phyloP scores from a whole-genome alignment of 2,113 vertebrate species.

The Ia io region DNA sequence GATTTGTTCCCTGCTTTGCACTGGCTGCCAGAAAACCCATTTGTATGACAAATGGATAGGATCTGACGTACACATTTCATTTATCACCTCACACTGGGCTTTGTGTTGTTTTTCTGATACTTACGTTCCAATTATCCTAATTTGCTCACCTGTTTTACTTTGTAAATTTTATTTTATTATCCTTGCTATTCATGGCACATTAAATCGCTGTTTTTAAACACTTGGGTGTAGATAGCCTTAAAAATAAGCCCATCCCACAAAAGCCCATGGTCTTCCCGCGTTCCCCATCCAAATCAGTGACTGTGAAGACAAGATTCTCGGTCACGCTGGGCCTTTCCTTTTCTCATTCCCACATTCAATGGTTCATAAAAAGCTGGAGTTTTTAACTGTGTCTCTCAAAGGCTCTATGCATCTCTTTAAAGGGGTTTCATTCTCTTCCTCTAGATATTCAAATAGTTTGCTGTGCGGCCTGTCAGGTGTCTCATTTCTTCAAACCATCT shows the following conservation, averaged over 20 bases:
- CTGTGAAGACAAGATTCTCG: background rate
- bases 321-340: background rate
- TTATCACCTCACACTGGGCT: background rate
- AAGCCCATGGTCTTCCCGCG: rapidly evolving
- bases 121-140: background rate
- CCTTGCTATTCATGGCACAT: background rate
- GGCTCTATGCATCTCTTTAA: background rate
- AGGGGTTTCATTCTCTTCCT: background rate
- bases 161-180: background rate
- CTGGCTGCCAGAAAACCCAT: background rate
- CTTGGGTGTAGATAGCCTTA: background rate
- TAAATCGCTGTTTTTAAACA: background rate
- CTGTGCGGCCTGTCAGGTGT: background rate
- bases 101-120: background rate
- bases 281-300: background rate
- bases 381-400: background rate
- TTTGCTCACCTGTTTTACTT: background rate
- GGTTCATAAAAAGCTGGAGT: background rate
- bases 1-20: background rate
- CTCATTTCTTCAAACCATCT: background rate
- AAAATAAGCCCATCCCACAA: background rate
- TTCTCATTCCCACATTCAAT: background rate
- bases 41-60: background rate
- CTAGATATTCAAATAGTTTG: background rate
- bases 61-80: background rate